These are phyloP conservation scores for Pholis gunnellus DNA, from an alignment of 2,113 vertebrate genomes.

Conservation along the genomic window DNA sequence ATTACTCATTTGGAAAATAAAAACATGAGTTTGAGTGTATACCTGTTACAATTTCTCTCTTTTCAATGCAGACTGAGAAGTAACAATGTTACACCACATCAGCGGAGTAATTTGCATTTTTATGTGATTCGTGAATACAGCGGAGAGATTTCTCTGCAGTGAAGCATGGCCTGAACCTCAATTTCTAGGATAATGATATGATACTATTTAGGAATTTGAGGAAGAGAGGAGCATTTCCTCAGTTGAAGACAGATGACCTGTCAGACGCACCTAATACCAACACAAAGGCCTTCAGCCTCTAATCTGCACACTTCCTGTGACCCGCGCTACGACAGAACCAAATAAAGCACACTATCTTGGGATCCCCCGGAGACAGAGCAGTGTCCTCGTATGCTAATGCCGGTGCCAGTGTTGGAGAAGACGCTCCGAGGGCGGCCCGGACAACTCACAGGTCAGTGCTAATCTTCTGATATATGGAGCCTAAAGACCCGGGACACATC, in stretches of 20 bases:
- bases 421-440: conserved; percentile 76
- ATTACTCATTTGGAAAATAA: conserved; percentile 43
- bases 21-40: conserved; percentile 25
- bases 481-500: conserved; percentile 80
- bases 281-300: conserved; percentile 71
- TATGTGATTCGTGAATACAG: conserved; percentile 66
- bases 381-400: conserved; percentile 82
- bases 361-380: conserved; percentile 73
- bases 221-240: conserved; percentile 44
- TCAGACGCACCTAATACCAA: conserved; percentile 73
- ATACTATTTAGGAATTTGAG: conserved; percentile 73
- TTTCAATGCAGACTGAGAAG: conserved; percentile 48
- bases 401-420: conserved; percentile 66
- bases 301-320: conserved; percentile 77
- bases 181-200: conserved; percentile 72
- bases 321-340: conserved; percentile 63
- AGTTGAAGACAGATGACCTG: conserved; percentile 75
- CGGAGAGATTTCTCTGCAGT: conserved; percentile 42
- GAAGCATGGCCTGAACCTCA: conserved; percentile 60
- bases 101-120: conserved; percentile 76
- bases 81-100: conserved; percentile 60
- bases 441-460: conserved; percentile 83
- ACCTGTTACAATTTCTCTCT: conserved; percentile 39
- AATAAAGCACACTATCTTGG: conserved; percentile 79
- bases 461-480: conserved; percentile 85